Conservation (phyloP, 2,888 invertebrate genomes). For the Apeira syringaria region DNA sequence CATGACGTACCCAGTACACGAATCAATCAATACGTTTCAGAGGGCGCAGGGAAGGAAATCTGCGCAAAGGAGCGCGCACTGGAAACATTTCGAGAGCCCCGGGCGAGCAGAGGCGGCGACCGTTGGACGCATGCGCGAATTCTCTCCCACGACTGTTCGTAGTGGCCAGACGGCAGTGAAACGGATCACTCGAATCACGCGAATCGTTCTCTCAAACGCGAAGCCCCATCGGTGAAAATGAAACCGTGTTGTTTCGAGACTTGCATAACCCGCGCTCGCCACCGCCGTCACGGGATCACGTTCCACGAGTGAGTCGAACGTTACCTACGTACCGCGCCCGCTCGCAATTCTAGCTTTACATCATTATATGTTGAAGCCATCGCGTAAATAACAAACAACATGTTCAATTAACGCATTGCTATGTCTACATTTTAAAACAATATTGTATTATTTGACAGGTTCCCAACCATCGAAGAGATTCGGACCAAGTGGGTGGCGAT, state of each 20-base stretch:
- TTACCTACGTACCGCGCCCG: too few species aligned
- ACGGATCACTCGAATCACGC: not conserved
- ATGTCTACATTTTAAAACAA: too few species aligned
- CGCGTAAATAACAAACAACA: too few species aligned
- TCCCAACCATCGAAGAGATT: not conserved
- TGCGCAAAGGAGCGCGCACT: not conserved
- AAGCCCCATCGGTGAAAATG: not conserved
- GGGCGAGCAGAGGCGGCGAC: not conserved
- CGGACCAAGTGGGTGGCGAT: conserved; percentile 5
- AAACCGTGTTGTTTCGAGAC: not conserved
- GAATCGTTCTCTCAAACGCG: too few species aligned
- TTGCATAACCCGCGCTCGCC: not conserved
- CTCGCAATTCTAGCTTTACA: too few species aligned
- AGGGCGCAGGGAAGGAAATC: not conserved
- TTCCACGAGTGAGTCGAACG: conserved; percentile 16
- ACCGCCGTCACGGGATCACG: not conserved
- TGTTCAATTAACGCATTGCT: too few species aligned
- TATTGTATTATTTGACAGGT: not conserved
- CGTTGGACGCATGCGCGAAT: not conserved
- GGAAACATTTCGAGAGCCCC: too few species aligned
- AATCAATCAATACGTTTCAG: not conserved
- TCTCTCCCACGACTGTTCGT: too few species aligned
- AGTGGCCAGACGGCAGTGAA: too few species aligned
- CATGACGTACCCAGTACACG: too few species aligned
- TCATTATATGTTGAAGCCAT: not conserved